Evolutionary conservation across 2,888 invertebrate genomes (phyloP).

Genomic region (Leuctra nigra): DNA sequence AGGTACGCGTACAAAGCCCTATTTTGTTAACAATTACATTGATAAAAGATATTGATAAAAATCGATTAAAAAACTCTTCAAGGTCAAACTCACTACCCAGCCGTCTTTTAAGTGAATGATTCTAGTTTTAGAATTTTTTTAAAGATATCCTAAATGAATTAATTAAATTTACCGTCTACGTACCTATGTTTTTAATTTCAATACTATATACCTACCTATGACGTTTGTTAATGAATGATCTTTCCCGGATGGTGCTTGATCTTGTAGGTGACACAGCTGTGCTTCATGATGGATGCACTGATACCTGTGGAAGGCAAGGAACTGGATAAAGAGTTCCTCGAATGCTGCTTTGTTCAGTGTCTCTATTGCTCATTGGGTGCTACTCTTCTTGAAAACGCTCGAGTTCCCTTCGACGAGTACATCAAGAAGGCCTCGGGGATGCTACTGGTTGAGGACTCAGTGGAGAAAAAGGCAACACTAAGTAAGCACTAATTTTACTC

Average conservation of each 20-base stretch:
- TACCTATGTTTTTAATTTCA: too few species aligned
- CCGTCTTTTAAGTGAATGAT: too few species aligned
- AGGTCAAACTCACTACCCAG: too few species aligned
- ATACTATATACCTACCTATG: too few species aligned
- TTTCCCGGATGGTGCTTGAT: background rate
- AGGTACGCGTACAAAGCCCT: too few species aligned
- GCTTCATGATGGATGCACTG: slow-evolving; percentile 70
- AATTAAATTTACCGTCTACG: too few species aligned
- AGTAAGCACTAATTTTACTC: background rate
- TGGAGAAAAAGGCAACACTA: slow-evolving; percentile 49
- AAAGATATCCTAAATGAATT: too few species aligned
- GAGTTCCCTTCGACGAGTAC: slow-evolving; percentile 69
- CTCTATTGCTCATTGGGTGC: slow-evolving; percentile 85
- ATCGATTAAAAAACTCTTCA: too few species aligned
- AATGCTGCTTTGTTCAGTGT: slow-evolving; percentile 65
- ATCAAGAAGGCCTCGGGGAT: slow-evolving; percentile 68
- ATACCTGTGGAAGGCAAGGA: slow-evolving; percentile 32
- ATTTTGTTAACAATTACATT: too few species aligned
- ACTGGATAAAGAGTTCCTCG: slow-evolving; percentile 51
- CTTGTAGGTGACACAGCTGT: slow-evolving; percentile 67
- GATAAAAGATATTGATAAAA: too few species aligned
- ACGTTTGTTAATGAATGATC: background rate
- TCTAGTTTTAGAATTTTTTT: too few species aligned
- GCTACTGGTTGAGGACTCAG: slow-evolving; percentile 58
- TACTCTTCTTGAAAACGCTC: slow-evolving; percentile 59